Percentiles rank a stretch among this genome's conserved stretches.
These are phyloP conservation scores for Diuraphis noxia DNA, from an alignment of 1,140 invertebrate genomes.

Conservation along the genomic window DNA sequence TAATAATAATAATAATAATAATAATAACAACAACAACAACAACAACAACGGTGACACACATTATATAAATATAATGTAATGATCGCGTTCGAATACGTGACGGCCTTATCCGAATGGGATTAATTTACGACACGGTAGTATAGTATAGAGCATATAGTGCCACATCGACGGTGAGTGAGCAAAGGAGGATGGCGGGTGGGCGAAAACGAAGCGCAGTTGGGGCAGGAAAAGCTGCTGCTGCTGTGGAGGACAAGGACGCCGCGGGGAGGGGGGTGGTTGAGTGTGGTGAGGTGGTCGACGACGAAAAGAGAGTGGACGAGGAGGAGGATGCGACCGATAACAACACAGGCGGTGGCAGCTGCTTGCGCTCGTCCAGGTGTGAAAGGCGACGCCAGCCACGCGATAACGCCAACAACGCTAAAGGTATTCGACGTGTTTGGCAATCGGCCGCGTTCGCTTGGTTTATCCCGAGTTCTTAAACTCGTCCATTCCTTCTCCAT, in stretches of 20 bases:
- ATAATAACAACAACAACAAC: not conserved
- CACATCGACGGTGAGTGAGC: not conserved
- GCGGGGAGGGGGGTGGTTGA: not conserved
- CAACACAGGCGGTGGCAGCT: constrained; percentile 8
- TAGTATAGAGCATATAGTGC: not conserved
- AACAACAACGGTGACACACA: not conserved
- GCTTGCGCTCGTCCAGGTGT: constrained; percentile 50
- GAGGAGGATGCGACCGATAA: not conserved
- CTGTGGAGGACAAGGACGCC: not conserved
- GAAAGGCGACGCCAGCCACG: constrained; percentile 21
- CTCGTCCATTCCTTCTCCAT: not conserved
- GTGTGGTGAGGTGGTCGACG: not conserved
- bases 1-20: not conserved
- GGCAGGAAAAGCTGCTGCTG: not conserved
- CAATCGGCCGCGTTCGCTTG: constrained; percentile 36
- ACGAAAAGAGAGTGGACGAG: not conserved
- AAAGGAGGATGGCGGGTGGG: no score
- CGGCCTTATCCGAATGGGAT: constrained; percentile 15
- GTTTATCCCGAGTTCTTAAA: constrained; percentile 4
- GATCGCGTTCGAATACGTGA: constrained; percentile 7
- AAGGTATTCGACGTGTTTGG: constrained; percentile 45
- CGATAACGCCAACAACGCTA: not conserved
- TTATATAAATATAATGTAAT: not conserved
- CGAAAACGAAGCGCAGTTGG: not conserved
- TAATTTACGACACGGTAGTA: constrained; percentile 19